Evolutionary conservation across 2,113 vertebrate species (phyloP).

Genomic region (Lampris megalopsis): DNA sequence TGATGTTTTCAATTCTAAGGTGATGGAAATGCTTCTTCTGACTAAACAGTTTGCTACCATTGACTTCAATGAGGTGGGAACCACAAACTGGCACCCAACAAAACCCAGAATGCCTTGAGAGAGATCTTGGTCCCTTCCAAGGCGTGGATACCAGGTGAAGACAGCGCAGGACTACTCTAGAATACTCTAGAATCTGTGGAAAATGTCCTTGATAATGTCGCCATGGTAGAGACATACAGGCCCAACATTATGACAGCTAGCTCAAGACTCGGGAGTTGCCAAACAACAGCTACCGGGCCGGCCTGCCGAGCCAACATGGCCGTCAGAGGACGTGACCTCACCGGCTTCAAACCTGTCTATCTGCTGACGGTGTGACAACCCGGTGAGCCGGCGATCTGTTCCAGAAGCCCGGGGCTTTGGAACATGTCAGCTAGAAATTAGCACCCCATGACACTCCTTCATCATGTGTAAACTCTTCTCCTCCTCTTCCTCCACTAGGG

Average conservation of each 20-base stretch:
- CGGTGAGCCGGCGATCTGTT: slow-evolving; percentile 44
- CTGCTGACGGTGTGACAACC: slow-evolving; percentile 41
- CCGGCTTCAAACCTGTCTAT: slow-evolving; percentile 29
- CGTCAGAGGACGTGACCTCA: slow-evolving; percentile 29
- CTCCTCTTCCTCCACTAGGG: too few species aligned
- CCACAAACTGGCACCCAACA: too few species aligned
- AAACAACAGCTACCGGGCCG: slow-evolving; percentile 38
- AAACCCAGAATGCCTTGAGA: too few species aligned
- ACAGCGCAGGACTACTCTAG: background rate
- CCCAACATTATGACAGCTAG: slow-evolving; percentile 28
- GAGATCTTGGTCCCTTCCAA: too few species aligned
- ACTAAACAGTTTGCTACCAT: too few species aligned
- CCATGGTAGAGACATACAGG: background rate
- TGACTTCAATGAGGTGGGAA: too few species aligned
- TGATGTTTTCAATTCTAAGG: too few species aligned
- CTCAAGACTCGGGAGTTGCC: slow-evolving; percentile 29
- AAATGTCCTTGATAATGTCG: background rate
- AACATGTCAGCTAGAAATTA: too few species aligned
- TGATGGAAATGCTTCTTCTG: too few species aligned
- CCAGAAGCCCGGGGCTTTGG: background rate
- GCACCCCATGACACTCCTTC: too few species aligned
- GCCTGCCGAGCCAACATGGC: slow-evolving; percentile 30
- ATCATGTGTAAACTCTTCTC: too few species aligned
- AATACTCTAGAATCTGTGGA: background rate
- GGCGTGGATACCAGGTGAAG: background rate